Evolutionary conservation across 2,113 vertebrate species (phyloP), one percentile per base, ranked within the genome.

Genomic region (Rhinichthys klamathensis): DNA sequence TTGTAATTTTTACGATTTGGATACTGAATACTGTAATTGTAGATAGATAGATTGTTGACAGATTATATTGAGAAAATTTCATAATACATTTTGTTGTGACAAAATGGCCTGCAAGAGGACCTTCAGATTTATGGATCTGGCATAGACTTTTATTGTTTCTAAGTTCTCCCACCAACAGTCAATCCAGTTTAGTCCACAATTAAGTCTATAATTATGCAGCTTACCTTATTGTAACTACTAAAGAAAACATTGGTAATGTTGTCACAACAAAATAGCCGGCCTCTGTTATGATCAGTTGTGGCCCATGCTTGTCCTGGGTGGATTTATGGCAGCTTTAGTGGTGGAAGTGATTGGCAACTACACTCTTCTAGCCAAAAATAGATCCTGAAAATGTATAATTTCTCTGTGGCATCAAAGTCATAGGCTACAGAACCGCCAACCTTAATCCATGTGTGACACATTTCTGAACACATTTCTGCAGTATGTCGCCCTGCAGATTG

Each of bases 81-180:
- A 60, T 44, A 72, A 80, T 41, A 58, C 15, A 58, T 60, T 61
- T 61, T 54, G n/a, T 32, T 51, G 25, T 54, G 74, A 76, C 49
- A 76, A 76, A 76, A 30, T 76, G 77, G 23, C 13, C 58, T 44
- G 77, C 41, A 27, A 21, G 8, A 79, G 35, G 78, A 65, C 41
- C 78, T 65, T 80, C 16, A 30, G 80, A 81, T 80, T 80, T 80
- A 80, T 80, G 44, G 61, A 69, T 69, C 61, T 81, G 80, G 80
- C 61, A 32, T 13, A 69, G 44, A 54, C 0, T 23, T 81, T 81
- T 46, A 80, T 80, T 51, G 79, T 32, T 35, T 46, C 61, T 49
- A 81, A 32, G 51, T 51, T 23, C 41, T 49, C 58, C 78, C 60
- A 44, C 35, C 80, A 81, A 51, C 61, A 81, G 61, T 35, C 18